These are phyloP conservation scores for Cercopithecus mona DNA, from an alignment of 2,113 vertebrate genomes.

Conservation along the genomic window DNA sequence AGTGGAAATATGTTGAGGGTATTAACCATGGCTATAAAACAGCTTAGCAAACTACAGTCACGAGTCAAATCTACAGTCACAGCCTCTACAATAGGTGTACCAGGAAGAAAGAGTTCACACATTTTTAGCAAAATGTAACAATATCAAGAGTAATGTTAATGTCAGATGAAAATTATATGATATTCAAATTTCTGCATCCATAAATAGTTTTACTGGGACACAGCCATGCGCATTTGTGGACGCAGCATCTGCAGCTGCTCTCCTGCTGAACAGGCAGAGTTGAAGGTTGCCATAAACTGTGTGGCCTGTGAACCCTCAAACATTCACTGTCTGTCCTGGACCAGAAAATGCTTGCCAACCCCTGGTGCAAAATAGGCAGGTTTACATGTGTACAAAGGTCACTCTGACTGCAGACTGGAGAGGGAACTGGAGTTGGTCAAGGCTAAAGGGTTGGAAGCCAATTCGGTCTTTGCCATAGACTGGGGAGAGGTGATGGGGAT, in stretches of 20 bases:
- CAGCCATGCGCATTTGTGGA: fast-evolving
- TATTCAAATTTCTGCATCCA: neutral
- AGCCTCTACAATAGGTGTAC: neutral
- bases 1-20: neutral
- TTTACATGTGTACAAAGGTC: fast-evolving
- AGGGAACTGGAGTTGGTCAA: fast-evolving
- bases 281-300: neutral
- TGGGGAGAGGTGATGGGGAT: neutral
- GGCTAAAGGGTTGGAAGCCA: neutral
- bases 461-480: neutral
- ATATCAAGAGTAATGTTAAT: neutral
- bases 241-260: fast-evolving
- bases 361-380: neutral
- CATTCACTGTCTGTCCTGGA: fast-evolving
- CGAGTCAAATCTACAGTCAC: fast-evolving
- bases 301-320: fast-evolving
- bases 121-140: neutral
- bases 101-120: neutral
- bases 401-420: neutral
- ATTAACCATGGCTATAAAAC: neutral
- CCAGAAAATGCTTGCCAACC: neutral
- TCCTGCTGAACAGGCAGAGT: fast-evolving
- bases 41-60: neutral
- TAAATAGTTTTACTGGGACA: neutral
- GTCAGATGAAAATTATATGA: neutral